Base-by-base conservation (phyloP, 2,113 vertebrate genomes). In the Fregata magnificens region DNA sequence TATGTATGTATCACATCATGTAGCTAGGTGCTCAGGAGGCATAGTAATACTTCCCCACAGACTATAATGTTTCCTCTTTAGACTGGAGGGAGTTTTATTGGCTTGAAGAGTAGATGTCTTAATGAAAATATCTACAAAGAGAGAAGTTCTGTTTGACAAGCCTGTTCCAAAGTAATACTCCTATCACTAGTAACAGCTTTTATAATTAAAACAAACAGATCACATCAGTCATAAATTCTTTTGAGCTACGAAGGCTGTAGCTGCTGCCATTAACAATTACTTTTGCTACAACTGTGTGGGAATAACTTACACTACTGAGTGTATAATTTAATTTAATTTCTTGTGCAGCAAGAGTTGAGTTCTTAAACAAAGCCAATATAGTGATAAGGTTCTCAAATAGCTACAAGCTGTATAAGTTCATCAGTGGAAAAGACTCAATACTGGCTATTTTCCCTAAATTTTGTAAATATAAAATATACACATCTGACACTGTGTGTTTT, bases 131-230 rank as follows among this genome's bases (percentile, higher is more conserved):
- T 36, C 80, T 89, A 31, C 16, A 59, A 65, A 92, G 38, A 83
- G 17, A 78, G n/a, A 74, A 79, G 34, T 52, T 89, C 26, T 86
- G 25, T 86, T 96, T 95, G 81, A 93, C 55, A 94, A 86, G 26
- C 16, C 12, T 42, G 8, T 81, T 92, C 40, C 62, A 89, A 91
- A 93, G 45, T 82, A 95, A 55, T 84, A 74, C 7, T 88, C 25
- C 3, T 74, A 78, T 71, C 52, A 47, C 32, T 74, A 34, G 10
- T 34, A 92, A 78, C 69, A 94, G 34, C 28, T 78, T 93, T 86
- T 71, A 55, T 78, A 91, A 96, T 74, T 94, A 79, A 83, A 97
- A 69, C 22, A 76, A 86, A 80, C 36, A 71, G 55, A 86, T 63
- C 69, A 15, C 16, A 71, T 55, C 24, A 21, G 13, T 91, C 24